Evolutionary conservation across 2,797 vertebrate genomes (phyloP), one percentile per base, ranked within the genome.

Genomic region (Tapera naevia): DNA sequence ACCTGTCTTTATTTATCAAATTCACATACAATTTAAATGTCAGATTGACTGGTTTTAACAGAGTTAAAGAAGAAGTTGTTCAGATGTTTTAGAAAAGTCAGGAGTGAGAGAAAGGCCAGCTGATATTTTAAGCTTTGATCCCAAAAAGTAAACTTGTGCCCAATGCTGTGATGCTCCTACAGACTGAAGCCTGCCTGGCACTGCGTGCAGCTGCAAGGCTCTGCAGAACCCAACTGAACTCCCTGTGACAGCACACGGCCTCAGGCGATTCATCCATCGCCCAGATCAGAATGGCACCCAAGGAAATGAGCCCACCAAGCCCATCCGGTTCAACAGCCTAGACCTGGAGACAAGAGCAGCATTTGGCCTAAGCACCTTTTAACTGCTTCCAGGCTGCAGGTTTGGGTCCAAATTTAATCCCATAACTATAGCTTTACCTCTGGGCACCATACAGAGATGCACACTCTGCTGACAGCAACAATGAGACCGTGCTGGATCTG

Each of bases 1-100:
- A 96, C 70, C 90, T 98, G 97, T 98, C 96, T 97, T 98, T 97
- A 95, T 98, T 98, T 97, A 88, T 88, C 83, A 92, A 93, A 90
- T 76, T 57, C 83, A 91, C 69, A 35, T 57, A 75, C 56, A 72
- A 79, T 74, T 94, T 45, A 58, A 45, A 51, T 46, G 78, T 94
- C 61, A 11, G 50, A 53, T 17, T 70, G 73, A 81, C 43, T 67
- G 62, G 80, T 86, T 91, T 91, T 46, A 73, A 73, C 65, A 62
- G 39, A 89, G 66, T 51, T 56, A 30, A 83, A 54, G 82, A 82
- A 92, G 80, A 85, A 95, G 64, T 60, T 81, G 56, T 82, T 73
- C 64, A 61, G 80, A 65, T 88, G 75, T 45, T 93, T 78, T 86
- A 93, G 86, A 91, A 82, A 94, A 93, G 73, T 65, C 72, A 84